Evolutionary conservation across 2,888 invertebrate genomes (phyloP), one percentile per base, ranked within the genome.

Genomic region (Amphimallon solstitiale): DNA sequence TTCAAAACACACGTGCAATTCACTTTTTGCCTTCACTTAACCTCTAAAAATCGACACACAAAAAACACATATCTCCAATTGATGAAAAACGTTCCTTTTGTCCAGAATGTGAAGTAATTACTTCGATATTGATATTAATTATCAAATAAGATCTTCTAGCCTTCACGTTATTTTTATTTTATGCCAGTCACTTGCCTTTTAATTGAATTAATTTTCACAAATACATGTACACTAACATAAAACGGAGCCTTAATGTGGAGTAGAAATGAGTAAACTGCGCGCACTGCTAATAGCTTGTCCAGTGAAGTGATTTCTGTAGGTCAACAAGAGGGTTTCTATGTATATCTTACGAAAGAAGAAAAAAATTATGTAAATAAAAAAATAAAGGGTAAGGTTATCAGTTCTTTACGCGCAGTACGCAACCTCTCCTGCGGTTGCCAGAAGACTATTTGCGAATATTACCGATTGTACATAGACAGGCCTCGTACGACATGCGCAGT

Each of bases 371-470:
- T 45, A 66, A 66, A 66, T 66, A 70, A 74, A 76, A 75, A 74
- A 75, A 76, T 75, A 78, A 77, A 72, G 74, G 74, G 70, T 72
- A 74, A 74, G 70, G 72, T 73, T 71, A 69, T 71, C 71, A 67
- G 71, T 68, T 67, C 66, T 66, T 64, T 68, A 68, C 72, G 68
- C 73, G 68, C 71, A 67, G 67, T 68, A 71, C 29, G 29, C 72
- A 71, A 72, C 71, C 77, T 68, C 70, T 61, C 59, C 72, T 72
- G 72, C 73, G 69, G 75, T 72, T 75, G 69, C 73, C 71, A 73
- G 71, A 74, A 72, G 74, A 80, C 79, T 80, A 71, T 76, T 73
- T 64, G 68, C 70, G 73, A 75, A 72, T 69, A 70, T 70, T 68
- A 70, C 73, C 68, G 75, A 69, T 66, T 56, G 64, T 43, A 45